Base-by-base conservation (phyloP, 2,113 vertebrate species). In the Pseudolaguvia tuberculata region DNA sequence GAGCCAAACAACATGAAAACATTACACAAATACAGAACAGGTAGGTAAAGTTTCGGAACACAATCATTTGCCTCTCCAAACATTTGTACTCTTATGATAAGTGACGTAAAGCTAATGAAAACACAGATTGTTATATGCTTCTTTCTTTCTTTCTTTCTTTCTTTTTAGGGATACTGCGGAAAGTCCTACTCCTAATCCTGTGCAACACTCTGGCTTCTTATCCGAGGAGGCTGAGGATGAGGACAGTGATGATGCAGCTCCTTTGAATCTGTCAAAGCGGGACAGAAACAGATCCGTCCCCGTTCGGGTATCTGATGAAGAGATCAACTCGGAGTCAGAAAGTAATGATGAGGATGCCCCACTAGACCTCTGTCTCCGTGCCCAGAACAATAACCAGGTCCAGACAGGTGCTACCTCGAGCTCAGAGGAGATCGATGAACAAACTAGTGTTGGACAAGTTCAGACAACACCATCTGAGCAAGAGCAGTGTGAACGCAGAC, bases 251-350 rank as follows among this genome's bases (percentile, higher is more conserved):
- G 77, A 80, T 3, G 77, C 92, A 65, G 85, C 15, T n/a, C 96
- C 95, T 0, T 93, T 99, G 61, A 97, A 99, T 35, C 95, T 98
- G 77, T 99, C 95, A 0, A 96, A 90, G 53, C 94, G 87, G 72
- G 77, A 82, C 1, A 87, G 88, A 48, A 58, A 86, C 5, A 84
- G 71, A 35, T 74, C 73, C 0, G 75, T 70, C 20, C 10, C 12
- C 39, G 77, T 83, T 21, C 47, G 61, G 13, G 29, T 67, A n/a
- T 25, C 59, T 61, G 72, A 70, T 23, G 78, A 78, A 12, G 56
- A 51, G 53, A 23, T 35, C 35, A 27, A 23, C 47, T 83, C 78
- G 0, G 74, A 76, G 13, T 31, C 62, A 12, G 57, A 77, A 7
- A 29, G 27, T 76, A 31, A 6, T 18, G 85, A 89, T 51, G 80